Evolutionary conservation across 2,797 vertebrate species (phyloP).

Genomic region (Betta splendens): DNA sequence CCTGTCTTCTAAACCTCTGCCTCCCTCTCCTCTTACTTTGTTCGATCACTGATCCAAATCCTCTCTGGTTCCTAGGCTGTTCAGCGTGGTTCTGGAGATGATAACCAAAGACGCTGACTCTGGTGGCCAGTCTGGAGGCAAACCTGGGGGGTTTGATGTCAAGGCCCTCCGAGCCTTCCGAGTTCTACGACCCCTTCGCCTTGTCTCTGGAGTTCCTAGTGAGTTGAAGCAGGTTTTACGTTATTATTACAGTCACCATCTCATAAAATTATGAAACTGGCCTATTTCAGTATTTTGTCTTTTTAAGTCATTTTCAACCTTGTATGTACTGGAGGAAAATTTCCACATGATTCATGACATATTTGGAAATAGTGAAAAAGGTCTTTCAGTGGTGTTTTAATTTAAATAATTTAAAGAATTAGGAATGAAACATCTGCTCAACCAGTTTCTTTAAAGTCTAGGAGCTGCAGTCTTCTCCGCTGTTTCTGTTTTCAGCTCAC

Average conservation of each 20-base stretch:
- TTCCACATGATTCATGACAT: too few relatives aligned
- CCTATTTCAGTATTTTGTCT: too few relatives aligned
- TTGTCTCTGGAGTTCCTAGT: slow-evolving; percentile 99
- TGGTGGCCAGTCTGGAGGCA: slow-evolving; percentile 89
- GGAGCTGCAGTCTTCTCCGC: slow-evolving; percentile 9
- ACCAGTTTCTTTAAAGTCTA: too few relatives aligned
- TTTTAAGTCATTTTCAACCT: too few relatives aligned
- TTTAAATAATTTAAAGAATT: too few relatives aligned
- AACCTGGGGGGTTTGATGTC: slow-evolving; percentile 96
- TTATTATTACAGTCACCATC: too few relatives aligned
- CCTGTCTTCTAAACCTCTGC: background rate
- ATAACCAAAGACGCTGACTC: slow-evolving; percentile 89
- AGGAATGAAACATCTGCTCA: too few relatives aligned
- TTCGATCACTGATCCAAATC: too few relatives aligned
- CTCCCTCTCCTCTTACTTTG: background rate
- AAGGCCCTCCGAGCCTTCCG: slow-evolving; percentile 98
- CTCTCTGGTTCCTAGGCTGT: slow-evolving; percentile 83
- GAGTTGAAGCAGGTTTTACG: slow-evolving; percentile 70
- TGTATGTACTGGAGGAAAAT: too few relatives aligned
- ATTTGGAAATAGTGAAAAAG: too few relatives aligned
- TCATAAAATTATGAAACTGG: too few relatives aligned
- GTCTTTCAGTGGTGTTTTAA: too few relatives aligned
- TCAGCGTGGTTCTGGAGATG: slow-evolving; percentile 99
- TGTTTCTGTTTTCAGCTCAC: slow-evolving; percentile 34
- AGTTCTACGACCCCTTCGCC: slow-evolving; percentile 94